phyloP scores from a whole-genome alignment of 2,888 invertebrate species.

The Ectemnius lituratus region DNA sequence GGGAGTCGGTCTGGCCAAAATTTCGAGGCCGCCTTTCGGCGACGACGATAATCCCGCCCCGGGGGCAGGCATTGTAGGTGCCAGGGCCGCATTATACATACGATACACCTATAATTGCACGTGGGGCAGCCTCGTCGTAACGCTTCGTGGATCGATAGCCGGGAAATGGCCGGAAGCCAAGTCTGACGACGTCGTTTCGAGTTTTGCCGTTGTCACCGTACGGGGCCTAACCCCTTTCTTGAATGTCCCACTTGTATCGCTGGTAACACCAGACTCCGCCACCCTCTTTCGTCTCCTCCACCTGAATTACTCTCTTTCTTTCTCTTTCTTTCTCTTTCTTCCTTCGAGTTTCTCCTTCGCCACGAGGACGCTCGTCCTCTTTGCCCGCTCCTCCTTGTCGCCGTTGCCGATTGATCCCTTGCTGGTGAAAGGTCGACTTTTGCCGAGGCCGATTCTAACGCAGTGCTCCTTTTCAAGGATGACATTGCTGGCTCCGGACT shows the following conservation, averaged over 20 bases:
- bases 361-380: neutral
- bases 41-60: constrained; percentile 28
- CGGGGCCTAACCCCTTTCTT: constrained; percentile 69
- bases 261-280: constrained; percentile 35
- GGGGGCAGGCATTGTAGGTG: constrained; percentile 28
- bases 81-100: constrained; percentile 56
- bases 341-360: neutral
- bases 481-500: neutral
- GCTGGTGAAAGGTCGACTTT: neutral
- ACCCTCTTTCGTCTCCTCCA: constrained; percentile 2
- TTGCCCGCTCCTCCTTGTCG: neutral
- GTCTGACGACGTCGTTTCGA: constrained; percentile 76
- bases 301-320: neutral
- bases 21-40: constrained; percentile 46
- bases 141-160: constrained; percentile 75
- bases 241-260: constrained; percentile 71
- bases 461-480: constrained; percentile 1
- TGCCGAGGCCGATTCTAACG: constrained; percentile 2
- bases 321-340: neutral
- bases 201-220: constrained; percentile 75
- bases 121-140: constrained; percentile 71
- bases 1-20: constrained; percentile 38
- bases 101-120: constrained; percentile 75
- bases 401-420: neutral
- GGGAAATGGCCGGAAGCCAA: constrained; percentile 76